Base-by-base conservation (phyloP, 2,113 vertebrate species). In the Lichenostomus cassidix region DNA sequence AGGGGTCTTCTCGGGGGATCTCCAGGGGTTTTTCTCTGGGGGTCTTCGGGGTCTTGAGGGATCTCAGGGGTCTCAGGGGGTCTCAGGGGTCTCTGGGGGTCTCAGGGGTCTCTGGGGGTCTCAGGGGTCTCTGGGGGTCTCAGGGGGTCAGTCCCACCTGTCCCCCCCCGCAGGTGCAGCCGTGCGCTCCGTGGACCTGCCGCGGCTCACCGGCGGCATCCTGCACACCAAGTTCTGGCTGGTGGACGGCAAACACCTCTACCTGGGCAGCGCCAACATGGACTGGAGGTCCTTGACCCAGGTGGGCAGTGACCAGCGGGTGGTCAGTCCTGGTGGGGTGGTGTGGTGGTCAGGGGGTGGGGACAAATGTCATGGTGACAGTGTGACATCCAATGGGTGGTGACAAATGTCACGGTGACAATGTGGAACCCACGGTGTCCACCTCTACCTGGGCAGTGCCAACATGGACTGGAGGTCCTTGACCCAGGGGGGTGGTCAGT, bases 391-490 rank as follows among this genome's bases (percentile, higher is more conserved):
- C 37, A 37, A 37, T 10, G 37, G 37, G 37, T 37, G 37, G 37
- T 37, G 37, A 37, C 37, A 37, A 37, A 37, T 37, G 37, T 37
- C 37, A 37, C 37, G 37, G 37, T 37, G 37, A 37, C n/a, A n/a
- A n/a, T n/a, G n/a, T n/a, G n/a, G n/a, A n/a, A n/a, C n/a, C n/a
- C n/a, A n/a, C n/a, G n/a, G n/a, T n/a, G n/a, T n/a, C n/a, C 99
- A 99, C 91, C 82, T 99, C 93, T 99, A 98, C 96, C 94, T 99
- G 0, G 99, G 99, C 53, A 99, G 99, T 20, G 99, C 99, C 91
- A 99, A 99, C 98, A 99, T 99, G 99, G 99, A 99, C 98, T 99
- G 99, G 99, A 98, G 99, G 33, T 98, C 99, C 12, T 95, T 99
- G 85, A 99, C 99, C 11, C 99, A 99, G 99, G 99, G 99, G 68